Evolutionary conservation across 2,113 vertebrate species (phyloP), one percentile per base, ranked within the genome.

Genomic region (Malurus cyaneus): DNA sequence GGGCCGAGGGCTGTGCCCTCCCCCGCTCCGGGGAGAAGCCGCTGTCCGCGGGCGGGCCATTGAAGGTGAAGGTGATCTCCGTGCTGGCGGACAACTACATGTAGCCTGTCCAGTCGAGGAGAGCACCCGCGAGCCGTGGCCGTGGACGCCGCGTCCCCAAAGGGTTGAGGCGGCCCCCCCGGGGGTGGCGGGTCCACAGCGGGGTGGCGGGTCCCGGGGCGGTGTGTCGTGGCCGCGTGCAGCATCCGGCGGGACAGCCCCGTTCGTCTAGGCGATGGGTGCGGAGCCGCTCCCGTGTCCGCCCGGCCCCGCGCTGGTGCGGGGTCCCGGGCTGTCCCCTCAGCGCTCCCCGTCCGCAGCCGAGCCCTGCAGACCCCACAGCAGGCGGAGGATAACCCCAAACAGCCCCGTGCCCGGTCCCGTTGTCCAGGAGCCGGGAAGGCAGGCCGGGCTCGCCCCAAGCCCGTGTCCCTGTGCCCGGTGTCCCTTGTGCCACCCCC

Each of bases 31-130:
- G n/a, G n/a, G n/a, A n/a, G n/a, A n/a, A 39, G 23, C n/a, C 24
- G 50, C n/a, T 14, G 60, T 32, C 29, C 60, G 23, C 59, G 13
- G 15, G 81, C 14, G 56, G n/a, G 42, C 36, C 62, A 90, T 98
- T 98, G 98, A 98, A 98, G 96, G 98, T 98, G 94, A 99, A 98
- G 95, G 98, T 99, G 86, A 98, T 99, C 64, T 98, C 98, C 14
- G 98, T 98, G 91, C 96, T 99, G 97, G 98, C 98, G 94, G 98
- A 99, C 94, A 99, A 98, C 96, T 99, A 98, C 96, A 98, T 98
- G 98, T 98, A 98, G n/a, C 96, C 97, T 98, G 95, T 95, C 99
- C 52, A 98, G n/a, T 98, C 47, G 98, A 99, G 42, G 98, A 99
- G 95, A 94, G 92, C 71, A 98, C 94, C 14, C 97, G 94, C 69